Percentiles rank a stretch among this genome's conserved stretches.
These are phyloP conservation scores for Anguilla rostrata DNA, from an alignment of 2,113 vertebrate species.

Conservation along the genomic window DNA sequence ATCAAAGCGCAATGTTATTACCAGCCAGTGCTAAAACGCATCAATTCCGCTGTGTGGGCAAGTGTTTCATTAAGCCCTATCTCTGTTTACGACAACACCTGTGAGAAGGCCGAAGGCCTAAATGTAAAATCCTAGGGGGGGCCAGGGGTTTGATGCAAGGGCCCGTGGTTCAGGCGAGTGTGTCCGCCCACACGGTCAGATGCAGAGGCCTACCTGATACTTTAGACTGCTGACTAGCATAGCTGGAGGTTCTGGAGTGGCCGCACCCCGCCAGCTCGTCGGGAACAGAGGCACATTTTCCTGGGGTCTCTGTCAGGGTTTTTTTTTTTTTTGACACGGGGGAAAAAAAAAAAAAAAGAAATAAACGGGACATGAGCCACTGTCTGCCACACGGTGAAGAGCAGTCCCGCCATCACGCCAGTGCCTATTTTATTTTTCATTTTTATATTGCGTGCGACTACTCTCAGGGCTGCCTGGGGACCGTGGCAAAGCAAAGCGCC, in stretches of 20 bases:
- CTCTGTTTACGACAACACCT: not conserved
- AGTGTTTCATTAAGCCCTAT: not conserved
- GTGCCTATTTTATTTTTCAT: not conserved
- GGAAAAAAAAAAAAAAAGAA: not conserved
- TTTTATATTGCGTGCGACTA: not conserved
- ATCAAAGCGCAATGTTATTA: not conserved
- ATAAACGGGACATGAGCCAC: not conserved
- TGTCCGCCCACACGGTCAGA: not conserved
- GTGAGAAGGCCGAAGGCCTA: not conserved
- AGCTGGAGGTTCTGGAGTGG: conserved; percentile 94
- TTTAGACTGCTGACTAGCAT: conserved; percentile 96
- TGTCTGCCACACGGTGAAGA: not conserved
- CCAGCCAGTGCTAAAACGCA: not conserved
- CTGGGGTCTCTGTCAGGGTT: conserved; percentile 72
- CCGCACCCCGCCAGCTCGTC: conserved; percentile 85
- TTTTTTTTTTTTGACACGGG: not conserved
- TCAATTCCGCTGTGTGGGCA: not conserved
- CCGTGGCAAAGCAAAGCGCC: conserved; percentile 51
- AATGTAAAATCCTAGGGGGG: not conserved
- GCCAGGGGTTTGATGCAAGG: not conserved
- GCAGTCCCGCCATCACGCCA: not conserved
- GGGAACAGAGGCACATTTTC: conserved; percentile 82
- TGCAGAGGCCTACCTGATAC: conserved; percentile 80
- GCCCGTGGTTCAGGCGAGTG: not conserved
- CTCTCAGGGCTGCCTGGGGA: conserved; percentile 21